phyloP scores from a whole-genome alignment of 2,797 vertebrate genomes.

The Eulemur rubriventer region DNA sequence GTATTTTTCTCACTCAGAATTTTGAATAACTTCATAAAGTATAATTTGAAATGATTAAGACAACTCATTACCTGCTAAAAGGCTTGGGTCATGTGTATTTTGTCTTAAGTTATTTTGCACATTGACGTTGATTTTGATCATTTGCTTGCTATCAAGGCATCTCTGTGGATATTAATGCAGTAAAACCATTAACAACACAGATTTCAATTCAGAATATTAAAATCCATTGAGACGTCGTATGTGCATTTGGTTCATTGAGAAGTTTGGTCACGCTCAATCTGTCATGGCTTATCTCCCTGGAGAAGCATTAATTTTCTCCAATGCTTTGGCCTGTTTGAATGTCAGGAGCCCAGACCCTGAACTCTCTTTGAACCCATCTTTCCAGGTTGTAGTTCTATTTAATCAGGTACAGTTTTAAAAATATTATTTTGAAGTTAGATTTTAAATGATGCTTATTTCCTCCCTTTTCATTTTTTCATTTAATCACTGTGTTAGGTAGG shows the following conservation, averaged over 20 bases:
- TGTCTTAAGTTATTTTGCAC: conserved; percentile 62
- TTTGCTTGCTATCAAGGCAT: conserved; percentile 44
- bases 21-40: conserved; percentile 62
- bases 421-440: conserved; percentile 7
- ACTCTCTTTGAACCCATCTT: conserved; percentile 11
- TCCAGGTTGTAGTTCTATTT: conserved; percentile 40
- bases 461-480: not conserved
- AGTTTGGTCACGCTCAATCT: conserved; percentile 1
- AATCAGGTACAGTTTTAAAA: conserved; percentile 13
- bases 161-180: conserved; percentile 46
- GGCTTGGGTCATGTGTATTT: conserved; percentile 65
- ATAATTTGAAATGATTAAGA: conserved; percentile 72
- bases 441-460: not conserved
- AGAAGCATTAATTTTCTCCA: conserved; percentile 30
- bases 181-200: conserved; percentile 38
- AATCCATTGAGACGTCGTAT: conserved; percentile 15
- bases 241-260: conserved; percentile 11
- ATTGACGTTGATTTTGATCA: conserved; percentile 58
- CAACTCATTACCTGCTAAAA: conserved; percentile 57
- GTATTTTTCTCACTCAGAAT: conserved; percentile 56
- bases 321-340: not conserved
- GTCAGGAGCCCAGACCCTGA: not conserved
- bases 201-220: conserved; percentile 54
- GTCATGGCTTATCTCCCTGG: not conserved
- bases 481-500: conserved; percentile 5